Base-by-base conservation (phyloP, 2,888 invertebrate species). In the Ligdia adustata region DNA sequence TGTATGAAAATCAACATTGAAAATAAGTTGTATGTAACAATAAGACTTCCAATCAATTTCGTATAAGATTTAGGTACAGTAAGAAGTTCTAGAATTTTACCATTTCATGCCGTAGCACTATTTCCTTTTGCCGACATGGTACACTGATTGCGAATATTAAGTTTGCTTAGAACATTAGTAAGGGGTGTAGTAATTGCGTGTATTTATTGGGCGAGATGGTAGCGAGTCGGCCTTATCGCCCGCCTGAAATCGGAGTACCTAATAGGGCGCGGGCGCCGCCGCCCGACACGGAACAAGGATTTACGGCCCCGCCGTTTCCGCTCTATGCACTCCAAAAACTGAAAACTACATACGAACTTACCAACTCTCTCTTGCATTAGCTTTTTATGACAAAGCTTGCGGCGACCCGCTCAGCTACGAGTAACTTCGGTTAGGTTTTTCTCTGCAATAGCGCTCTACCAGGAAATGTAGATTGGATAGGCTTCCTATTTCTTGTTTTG, bases 291-390 rank as follows among this genome's bases (percentile, higher is more conserved):
- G 64, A 63, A 61, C 66, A 62, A 69, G 61, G 64, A 75, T 75
- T 76, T 76, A 76, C 64, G 70, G 60, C 59, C 35, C 59, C 32
- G 56, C 55, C 44, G 62, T 59, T 75, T 74, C 73, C 74, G 74
- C 60, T 62, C 65, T 56, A 59, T 71, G 67, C 69, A 71, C 69
- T 68, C 65, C 59, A 62, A 69, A 74, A 72, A 66, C 64, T 69
- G 60, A 70, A 71, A 71, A 69, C 67, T 66, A 69, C 64, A 69
- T 55, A 62, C 57, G 55, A 59, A 52, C 53, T 47, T 50, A 59
- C 55, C 41, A 60, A 68, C 63, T 64, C 58, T 56, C 57, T 53
- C 50, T 54, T 55, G 55, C 61, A 66, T 65, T 64, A 47, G 54
- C 53, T 66, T 68, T 69, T 67, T 69, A 65, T 66, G 66, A 64